A percentile compares a stretch with the other conserved stretches of the same genome.
Evolutionary conservation across 2,888 invertebrate genomes (phyloP).

Genomic region (Leptinotarsa peninsularis): DNA sequence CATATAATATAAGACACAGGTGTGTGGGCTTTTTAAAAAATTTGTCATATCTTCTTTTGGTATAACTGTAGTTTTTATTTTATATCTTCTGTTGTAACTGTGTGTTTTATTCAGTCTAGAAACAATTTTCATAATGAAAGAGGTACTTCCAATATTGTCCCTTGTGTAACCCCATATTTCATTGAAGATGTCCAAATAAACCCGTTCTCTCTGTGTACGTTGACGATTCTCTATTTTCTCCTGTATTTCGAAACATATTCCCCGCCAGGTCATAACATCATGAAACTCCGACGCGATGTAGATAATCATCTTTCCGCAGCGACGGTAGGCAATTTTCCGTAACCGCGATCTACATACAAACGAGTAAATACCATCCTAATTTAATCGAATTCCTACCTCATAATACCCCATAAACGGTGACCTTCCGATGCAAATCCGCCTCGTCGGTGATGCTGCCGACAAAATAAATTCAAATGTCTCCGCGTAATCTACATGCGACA

Average conservation of each 20-base stretch:
- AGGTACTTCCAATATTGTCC: too few relatives aligned
- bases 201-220: too few relatives aligned
- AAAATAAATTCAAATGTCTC: constrained; percentile 39
- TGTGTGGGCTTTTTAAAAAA: too few relatives aligned
- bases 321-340: constrained; percentile 25
- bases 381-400: constrained; percentile 38
- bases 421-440: constrained; percentile 36
- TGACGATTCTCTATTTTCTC: not conserved
- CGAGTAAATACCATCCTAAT: constrained; percentile 29
- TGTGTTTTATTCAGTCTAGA: too few relatives aligned
- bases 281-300: constrained; percentile 1
- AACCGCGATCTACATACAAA: constrained; percentile 25
- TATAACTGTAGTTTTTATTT: too few relatives aligned
- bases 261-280: not conserved
- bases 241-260: constrained; percentile 1
- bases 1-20: too few relatives aligned
- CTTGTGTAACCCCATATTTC: too few relatives aligned
- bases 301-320: constrained; percentile 6
- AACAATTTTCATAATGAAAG: too few relatives aligned
- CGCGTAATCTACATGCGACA: constrained; percentile 33
- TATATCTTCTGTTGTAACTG: too few relatives aligned
- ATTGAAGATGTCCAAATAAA: too few relatives aligned
- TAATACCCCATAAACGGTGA: constrained; percentile 39
- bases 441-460: constrained; percentile 26
- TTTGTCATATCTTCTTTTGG: too few relatives aligned